Evolutionary conservation across 2,113 vertebrate genomes (phyloP), one percentile per base, ranked within the genome.

Genomic region (Leptocoma aspasia): DNA sequence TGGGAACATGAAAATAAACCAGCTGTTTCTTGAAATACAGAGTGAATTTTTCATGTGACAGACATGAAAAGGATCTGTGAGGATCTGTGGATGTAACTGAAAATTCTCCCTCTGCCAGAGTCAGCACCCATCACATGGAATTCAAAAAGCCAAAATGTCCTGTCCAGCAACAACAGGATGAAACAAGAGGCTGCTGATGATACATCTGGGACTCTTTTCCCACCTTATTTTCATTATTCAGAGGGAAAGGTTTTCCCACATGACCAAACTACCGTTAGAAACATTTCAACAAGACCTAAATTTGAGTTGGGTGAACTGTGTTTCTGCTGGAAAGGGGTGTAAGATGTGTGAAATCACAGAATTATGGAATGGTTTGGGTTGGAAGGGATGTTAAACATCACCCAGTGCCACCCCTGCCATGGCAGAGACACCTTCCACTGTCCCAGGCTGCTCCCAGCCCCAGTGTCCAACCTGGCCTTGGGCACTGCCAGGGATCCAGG

Each of bases 341-440:
- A 10, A 35, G 52, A 13, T 10, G 8, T 18, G 42, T 7, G 57
- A 63, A 57, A 41, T 9, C 44, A 57, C 15, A 30, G 16, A 57
- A n/a, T n/a, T 5, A 30, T 13, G 9, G 44, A 81, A 59, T 37
- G 23, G 13, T 7, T 24, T 4, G 2, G 35, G 18, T 10, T 33
- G 37, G 13, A 59, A 60, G 12, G 4, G 8, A 57, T 2, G 5
- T 33, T 1, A 44, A 35, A 50, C 0, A 0, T 1, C 56, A 41
- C 1, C 39, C 1, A 3, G 0, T 23, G 0, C 27, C 21, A 9
- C 5, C 31, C 30, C 41, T 15, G 50, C 59, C 44, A 33, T 37
- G 52, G 50, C 76, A 80, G 59, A 59, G 86, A 59, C 86, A 16
- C 18, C 52, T 89, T 0, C 52, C 86, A 37, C 12, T 27, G 60